Evolutionary conservation across 2,797 vertebrate genomes (phyloP).

Genomic region (Rhinatrema bivittatum): DNA sequence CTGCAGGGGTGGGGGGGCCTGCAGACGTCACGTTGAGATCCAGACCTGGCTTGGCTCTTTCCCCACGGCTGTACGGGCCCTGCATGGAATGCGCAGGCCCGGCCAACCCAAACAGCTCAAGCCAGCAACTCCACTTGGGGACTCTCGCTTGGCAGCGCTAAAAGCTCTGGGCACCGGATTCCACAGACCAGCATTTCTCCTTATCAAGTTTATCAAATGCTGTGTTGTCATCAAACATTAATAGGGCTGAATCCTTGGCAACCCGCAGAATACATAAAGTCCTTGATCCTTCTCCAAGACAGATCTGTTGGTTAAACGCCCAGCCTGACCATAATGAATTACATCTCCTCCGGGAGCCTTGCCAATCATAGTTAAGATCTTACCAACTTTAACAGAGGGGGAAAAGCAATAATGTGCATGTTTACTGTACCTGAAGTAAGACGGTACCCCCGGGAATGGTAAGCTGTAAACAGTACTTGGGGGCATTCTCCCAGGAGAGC

Average conservation of each 20-base stretch:
- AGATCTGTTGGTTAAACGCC: slow-evolving; percentile 8
- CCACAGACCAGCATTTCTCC: no score
- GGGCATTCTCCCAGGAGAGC: slow-evolving; percentile 96
- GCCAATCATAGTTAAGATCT: neutral
- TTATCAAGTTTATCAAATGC: no score
- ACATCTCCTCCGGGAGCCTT: neutral
- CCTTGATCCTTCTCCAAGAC: neutral
- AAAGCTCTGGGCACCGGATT: no score
- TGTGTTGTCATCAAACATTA: no score
- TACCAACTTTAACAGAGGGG: neutral
- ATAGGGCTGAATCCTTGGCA: neutral
- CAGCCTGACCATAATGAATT: neutral
- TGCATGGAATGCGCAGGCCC: no score
- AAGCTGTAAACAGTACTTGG: slow-evolving; percentile 98
- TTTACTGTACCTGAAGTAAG: slow-evolving; percentile 82
- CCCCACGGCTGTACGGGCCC: no score
- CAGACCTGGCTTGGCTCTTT: no score
- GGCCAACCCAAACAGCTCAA: no score
- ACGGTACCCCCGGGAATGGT: slow-evolving; percentile 90
- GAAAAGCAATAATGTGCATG: neutral
- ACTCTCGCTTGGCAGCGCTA: no score
- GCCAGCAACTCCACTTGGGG: no score
- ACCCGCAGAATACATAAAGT: neutral
- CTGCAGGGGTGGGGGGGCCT: no score
- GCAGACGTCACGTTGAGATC: no score